These are phyloP conservation scores for Cryptus armator DNA, from an alignment of 2,888 invertebrate species.

Conservation along the genomic window DNA sequence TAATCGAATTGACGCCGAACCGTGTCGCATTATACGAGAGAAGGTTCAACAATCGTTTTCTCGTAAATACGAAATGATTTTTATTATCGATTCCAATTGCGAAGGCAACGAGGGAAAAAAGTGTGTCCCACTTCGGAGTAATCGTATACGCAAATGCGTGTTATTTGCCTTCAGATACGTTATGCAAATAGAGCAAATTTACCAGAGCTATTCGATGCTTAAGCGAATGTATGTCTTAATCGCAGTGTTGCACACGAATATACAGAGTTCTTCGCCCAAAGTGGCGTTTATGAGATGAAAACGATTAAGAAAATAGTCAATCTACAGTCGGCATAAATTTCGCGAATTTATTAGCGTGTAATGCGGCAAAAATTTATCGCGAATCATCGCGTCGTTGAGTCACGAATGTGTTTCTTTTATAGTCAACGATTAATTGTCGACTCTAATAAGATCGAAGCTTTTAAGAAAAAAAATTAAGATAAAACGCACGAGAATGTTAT, in stretches of 20 bases:
- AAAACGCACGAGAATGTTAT: neutral
- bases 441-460: neutral
- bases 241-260: neutral
- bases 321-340: neutral
- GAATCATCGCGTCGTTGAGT: conserved; percentile 12
- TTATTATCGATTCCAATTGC: neutral
- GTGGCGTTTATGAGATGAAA: neutral
- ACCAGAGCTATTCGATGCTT: neutral
- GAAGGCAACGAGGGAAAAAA: neutral
- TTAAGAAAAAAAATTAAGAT: neutral
- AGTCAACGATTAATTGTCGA: neutral
- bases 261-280: neutral
- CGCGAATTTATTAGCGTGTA: conserved; percentile 21
- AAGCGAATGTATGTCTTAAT: neutral
- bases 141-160: conserved; percentile 28
- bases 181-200: conserved; percentile 41
- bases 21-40: neutral
- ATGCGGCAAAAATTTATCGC: neutral
- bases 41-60: neutral
- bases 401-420: neutral
- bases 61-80: neutral
- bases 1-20: neutral
- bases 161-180: conserved; percentile 44
- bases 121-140: conserved; percentile 30
- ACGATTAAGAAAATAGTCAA: neutral